phyloP scores from a whole-genome alignment of 2,113 vertebrate species.

The Sander vitreus region DNA sequence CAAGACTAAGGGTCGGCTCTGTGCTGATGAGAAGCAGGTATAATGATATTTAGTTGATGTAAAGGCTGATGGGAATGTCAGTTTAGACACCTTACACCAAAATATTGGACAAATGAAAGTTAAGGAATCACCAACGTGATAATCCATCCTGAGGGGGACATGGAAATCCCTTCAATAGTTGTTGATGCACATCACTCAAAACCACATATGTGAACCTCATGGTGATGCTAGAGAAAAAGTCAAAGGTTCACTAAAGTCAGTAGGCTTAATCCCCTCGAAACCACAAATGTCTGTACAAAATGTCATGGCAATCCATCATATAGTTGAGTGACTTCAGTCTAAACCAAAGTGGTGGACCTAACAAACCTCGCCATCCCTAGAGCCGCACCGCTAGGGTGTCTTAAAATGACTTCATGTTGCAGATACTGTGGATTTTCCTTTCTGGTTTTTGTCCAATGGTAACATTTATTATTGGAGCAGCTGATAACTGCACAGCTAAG shows the following conservation, averaged over 20 bases:
- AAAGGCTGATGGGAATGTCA: not conserved
- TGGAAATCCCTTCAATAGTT: not conserved
- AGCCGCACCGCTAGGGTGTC: not conserved
- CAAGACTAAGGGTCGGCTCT: not conserved
- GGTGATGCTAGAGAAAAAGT: not conserved
- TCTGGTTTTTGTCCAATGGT: not conserved
- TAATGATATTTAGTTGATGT: not conserved
- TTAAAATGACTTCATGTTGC: not conserved
- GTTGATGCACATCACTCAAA: not conserved
- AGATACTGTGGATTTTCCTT: not conserved
- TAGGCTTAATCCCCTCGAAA: not conserved
- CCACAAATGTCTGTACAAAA: not conserved
- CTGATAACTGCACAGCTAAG: not conserved
- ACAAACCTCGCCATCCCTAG: not conserved
- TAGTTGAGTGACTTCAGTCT: not conserved
- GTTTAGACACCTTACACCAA: too few relatives aligned
- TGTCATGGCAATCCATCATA: not conserved
- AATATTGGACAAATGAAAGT: too few relatives aligned
- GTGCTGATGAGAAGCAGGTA: not conserved
- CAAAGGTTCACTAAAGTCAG: not conserved
- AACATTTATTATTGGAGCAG: not conserved
- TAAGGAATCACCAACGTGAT: not conserved
- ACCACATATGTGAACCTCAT: conserved; percentile 2
- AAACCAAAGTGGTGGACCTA: not conserved
- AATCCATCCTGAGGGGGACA: not conserved